Conservation (phyloP, 2,113 vertebrate genomes). For the Gymnocephalus cernua region DNA sequence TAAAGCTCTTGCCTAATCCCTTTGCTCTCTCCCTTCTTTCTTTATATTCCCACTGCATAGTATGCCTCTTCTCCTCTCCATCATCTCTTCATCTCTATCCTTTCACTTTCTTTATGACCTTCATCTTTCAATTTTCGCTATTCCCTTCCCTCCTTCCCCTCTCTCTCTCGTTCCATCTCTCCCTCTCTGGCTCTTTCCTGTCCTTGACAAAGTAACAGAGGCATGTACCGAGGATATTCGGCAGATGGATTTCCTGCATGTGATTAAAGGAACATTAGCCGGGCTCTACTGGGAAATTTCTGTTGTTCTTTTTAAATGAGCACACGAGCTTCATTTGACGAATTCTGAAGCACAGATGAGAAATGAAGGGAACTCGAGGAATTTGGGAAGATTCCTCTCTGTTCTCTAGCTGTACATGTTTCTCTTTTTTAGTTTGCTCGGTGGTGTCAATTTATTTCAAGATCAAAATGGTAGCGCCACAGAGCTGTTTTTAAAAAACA, state of each 20-base stretch:
- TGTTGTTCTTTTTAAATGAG: constrained; percentile 58
- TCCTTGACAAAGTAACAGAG: constrained; percentile 43
- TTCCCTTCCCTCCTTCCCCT: background rate
- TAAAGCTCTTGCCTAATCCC: constrained; percentile 35
- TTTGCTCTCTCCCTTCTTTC: constrained; percentile 13
- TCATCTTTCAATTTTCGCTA: constrained; percentile 25
- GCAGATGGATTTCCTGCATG: constrained; percentile 70
- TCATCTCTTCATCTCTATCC: constrained; percentile 10
- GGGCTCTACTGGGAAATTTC: constrained; percentile 63
- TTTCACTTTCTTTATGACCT: constrained; percentile 35
- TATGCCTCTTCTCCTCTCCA: background rate
- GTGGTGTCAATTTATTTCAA: background rate
- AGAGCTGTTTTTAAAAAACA: background rate
- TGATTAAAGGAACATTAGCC: constrained; percentile 75
- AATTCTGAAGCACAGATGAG: constrained; percentile 29
- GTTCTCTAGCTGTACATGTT: background rate
- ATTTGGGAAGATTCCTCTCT: constrained; percentile 21
- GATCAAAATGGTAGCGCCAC: background rate
- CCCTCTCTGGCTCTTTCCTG: constrained; percentile 2
- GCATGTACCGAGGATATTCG: constrained; percentile 41
- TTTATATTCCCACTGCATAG: background rate
- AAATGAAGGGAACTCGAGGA: constrained; percentile 28
- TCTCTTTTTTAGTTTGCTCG: background rate
- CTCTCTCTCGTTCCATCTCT: background rate
- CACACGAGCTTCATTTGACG: constrained; percentile 42